Evolutionary conservation across 2,888 invertebrate species (phyloP), one percentile per base, ranked within the genome.

Genomic region (Drosophila atripex): DNA sequence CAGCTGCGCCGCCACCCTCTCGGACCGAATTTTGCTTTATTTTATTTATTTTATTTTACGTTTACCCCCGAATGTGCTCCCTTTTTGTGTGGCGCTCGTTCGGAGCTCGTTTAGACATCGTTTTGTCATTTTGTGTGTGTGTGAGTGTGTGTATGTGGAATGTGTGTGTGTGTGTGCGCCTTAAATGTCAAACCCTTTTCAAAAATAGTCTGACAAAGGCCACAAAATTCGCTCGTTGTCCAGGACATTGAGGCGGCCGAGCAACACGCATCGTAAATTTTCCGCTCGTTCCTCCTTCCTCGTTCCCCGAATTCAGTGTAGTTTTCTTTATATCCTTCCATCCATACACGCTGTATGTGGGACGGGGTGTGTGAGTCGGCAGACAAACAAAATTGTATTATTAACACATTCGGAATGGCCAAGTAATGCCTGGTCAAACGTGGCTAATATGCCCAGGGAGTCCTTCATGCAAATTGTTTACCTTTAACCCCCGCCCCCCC

Each of bases 151-250:
- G 43, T 50, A 32, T 30, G 47, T 8, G 23, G 11, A n/a, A n/a
- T n/a, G n/a, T n/a, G 30, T n/a, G 57, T 57, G 28, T 45, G 43
- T 28, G 73, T 50, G 76, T 75, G 66, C 66, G 73, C 65, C 50
- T 63, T 75, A 75, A 77, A 78, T 87, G 87, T 83, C 82, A 86
- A 83, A 83, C 82, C 82, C 82, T 83, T 83, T 83, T 83, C 82
- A 83, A 87, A 86, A 85, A 66, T 75, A 78, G 73, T 73, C 79
- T 54, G 75, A 72, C 76, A 63, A 75, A 60, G 61, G 56, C 66
- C 57, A 75, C 55, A 64, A 23, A 65, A 55, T 54, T 59, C 46
- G 32, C 77, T 47, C 23, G 30, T 46, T 38, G 35, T 28, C 23
- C 30, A 30, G 51, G 12, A 45, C 35, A 49, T 60, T 32, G 23